These are phyloP conservation scores for Pimpla rufipes DNA, from an alignment of 2,888 invertebrate species.

Conservation along the genomic window DNA sequence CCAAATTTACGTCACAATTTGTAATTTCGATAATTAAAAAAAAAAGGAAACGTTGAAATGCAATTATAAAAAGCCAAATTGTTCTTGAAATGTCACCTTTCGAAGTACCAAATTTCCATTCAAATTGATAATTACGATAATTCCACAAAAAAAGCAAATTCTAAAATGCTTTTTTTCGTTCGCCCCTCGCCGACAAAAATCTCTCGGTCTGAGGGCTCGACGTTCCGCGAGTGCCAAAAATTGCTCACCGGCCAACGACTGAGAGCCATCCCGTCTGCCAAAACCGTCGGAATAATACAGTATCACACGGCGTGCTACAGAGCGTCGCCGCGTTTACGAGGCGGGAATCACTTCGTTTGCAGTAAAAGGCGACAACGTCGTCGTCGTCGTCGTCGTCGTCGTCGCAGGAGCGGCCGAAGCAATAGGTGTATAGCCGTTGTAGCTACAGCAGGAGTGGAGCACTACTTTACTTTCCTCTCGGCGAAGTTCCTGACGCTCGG, in stretches of 20 bases:
- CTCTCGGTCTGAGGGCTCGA: too few species aligned
- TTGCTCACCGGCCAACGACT: background rate
- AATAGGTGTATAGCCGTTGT: conserved; percentile 49
- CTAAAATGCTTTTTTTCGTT: too few species aligned
- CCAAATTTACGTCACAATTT: too few species aligned
- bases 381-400: conserved; percentile 67
- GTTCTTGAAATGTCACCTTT: too few species aligned
- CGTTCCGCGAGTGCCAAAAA: conserved; percentile 13
- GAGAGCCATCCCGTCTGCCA: background rate
- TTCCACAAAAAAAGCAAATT: too few species aligned
- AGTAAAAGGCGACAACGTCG: conserved; percentile 83
- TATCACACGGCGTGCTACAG: background rate
- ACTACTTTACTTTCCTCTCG: conserved; percentile 55
- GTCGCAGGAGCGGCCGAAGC: background rate
- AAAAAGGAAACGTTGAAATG: too few species aligned
- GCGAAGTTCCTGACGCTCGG: conserved; percentile 46
- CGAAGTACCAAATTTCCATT: too few species aligned
- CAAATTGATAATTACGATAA: too few species aligned
- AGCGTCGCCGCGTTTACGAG: conserved; percentile 79
- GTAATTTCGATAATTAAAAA: too few species aligned
- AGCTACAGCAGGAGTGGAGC: conserved; percentile 35
- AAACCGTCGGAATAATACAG: conserved; percentile 12
- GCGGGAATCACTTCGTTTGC: conserved; percentile 85
- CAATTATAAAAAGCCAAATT: too few species aligned
- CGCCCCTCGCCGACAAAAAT: too few species aligned